These are phyloP conservation scores for Leptobrachium leishanense DNA, from an alignment of 2,113 vertebrate species.

Conservation along the genomic window DNA sequence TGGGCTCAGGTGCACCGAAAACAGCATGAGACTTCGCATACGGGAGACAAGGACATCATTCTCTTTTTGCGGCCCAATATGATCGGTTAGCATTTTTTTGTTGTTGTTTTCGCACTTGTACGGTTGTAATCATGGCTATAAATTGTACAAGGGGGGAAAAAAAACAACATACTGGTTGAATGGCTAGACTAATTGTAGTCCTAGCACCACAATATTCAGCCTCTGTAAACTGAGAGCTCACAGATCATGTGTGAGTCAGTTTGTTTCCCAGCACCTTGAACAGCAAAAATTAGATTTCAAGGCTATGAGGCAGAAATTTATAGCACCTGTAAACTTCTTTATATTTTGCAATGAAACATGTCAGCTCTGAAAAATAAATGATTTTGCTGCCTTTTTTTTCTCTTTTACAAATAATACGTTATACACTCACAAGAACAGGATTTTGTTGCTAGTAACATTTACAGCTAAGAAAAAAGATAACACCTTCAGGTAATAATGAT, in stretches of 20 bases:
- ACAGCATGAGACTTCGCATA: too few species aligned
- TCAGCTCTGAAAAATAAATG: constrained; percentile 47
- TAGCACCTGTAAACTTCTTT: constrained; percentile 45
- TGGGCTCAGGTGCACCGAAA: too few species aligned
- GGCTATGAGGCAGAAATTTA: constrained; percentile 44
- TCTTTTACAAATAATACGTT: constrained; percentile 36
- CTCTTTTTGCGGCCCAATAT: background rate
- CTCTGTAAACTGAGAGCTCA: background rate
- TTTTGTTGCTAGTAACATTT: constrained; percentile 34
- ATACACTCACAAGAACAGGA: constrained; percentile 35
- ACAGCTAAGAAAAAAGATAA: constrained; percentile 36
- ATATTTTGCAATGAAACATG: constrained; percentile 48
- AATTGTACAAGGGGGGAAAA: background rate
- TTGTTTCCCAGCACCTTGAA: constrained; percentile 40
- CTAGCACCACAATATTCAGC: too few species aligned
- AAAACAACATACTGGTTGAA: background rate
- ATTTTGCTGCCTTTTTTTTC: constrained; percentile 35
- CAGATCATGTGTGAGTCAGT: background rate
- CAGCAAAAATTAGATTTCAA: constrained; percentile 46
- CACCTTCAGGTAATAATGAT: constrained; percentile 25
- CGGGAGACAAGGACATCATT: background rate
- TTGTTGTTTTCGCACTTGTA: constrained; percentile 11
- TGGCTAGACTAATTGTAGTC: constrained; percentile 11
- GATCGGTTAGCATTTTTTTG: background rate
- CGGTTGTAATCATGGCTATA: background rate